Base-by-base conservation (phyloP, 2,888 invertebrate genomes). In the Hybos culiciformis region DNA sequence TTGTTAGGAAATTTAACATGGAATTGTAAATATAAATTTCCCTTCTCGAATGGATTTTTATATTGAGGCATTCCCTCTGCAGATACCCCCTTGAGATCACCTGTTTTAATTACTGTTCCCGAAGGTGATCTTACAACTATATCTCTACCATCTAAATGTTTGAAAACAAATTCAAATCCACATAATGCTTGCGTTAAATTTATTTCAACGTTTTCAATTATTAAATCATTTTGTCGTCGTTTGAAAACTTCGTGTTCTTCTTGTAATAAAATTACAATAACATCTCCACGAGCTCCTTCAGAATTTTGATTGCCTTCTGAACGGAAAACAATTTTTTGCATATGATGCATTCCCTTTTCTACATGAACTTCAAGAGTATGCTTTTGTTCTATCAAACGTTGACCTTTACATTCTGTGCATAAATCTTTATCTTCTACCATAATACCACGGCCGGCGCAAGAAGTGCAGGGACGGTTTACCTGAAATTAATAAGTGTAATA, bases 221-320 rank as follows among this genome's bases (percentile, higher is more conserved):
- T 66, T 41, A 86, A 69, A 62, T 85, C 83, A 60, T 82, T 75
- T 41, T 80, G 81, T 45, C 76, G 76, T 49, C 94, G 74, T 57
- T 80, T 75, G 67, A 91, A 94, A 33, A 71, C 58, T 5, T 81
- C 76, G 68, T 94, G 91, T 8, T 78, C 74, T 58, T 82, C 81
- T 61, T 82, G 80, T 58, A 86, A 80, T 45, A 94, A 67, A 33
- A 93, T 75, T 56, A 93, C 86, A 42, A 92, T 77, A 24, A 94
- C 82, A 70, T 94, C 90, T 9, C 93, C 93, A 14, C 87, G 78
- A 55, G 85, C 83, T 26, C 83, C 74, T 48, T 81, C 84, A 42
- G 88, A 86, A 70, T 83, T 74, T 57, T 93, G 92, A 63, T 94
- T 88, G 24, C 93, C 93, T 67, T 92, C 91, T 29, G 86, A 84